Conservation (phyloP, 2,888 invertebrate species). For the Oxycera nigricornis region DNA sequence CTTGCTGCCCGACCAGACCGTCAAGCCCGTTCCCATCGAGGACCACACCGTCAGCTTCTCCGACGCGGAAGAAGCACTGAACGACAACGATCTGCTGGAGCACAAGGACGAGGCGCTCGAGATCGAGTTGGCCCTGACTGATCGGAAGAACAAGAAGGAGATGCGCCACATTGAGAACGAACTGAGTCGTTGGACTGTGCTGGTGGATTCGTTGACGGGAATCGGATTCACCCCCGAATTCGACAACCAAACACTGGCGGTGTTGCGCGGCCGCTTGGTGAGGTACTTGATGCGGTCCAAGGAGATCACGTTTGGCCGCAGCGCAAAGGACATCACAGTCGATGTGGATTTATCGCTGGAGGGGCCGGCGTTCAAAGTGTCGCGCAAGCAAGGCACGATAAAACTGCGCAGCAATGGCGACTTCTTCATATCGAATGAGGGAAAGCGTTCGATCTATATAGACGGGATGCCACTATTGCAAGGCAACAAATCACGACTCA, state of each 20-base stretch:
- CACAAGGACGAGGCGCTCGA: slow-evolving; percentile 83
- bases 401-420: slow-evolving; percentile 90
- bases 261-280: slow-evolving; percentile 88
- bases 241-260: slow-evolving; percentile 92
- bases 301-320: slow-evolving; percentile 93
- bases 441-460: slow-evolving; percentile 91
- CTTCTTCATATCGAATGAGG: slow-evolving; percentile 94
- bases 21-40: slow-evolving; percentile 68
- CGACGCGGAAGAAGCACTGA: slow-evolving; percentile 89
- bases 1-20: slow-evolving; percentile 86
- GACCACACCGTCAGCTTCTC: slow-evolving; percentile 79
- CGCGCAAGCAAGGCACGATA: slow-evolving; percentile 91
- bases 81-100: slow-evolving; percentile 81
- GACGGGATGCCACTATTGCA: slow-evolving; percentile 89
- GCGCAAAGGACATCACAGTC: slow-evolving; percentile 85
- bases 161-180: slow-evolving; percentile 90
- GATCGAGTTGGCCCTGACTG: slow-evolving; percentile 76
- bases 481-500: slow-evolving; percentile 88
- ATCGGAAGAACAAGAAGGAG: slow-evolving; percentile 81
- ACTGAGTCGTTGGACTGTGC: slow-evolving; percentile 86
- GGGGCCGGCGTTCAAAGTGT: slow-evolving; percentile 93
- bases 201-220: slow-evolving; percentile 89
- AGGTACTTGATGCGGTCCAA: slow-evolving; percentile 93
- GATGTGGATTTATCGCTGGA: slow-evolving; percentile 94
- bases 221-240: slow-evolving; percentile 82